A percentile compares a stretch with the other conserved stretches of the same genome.
Evolutionary conservation across 1,140 invertebrate species (phyloP).

Genomic region (Drosophila miranda): DNA sequence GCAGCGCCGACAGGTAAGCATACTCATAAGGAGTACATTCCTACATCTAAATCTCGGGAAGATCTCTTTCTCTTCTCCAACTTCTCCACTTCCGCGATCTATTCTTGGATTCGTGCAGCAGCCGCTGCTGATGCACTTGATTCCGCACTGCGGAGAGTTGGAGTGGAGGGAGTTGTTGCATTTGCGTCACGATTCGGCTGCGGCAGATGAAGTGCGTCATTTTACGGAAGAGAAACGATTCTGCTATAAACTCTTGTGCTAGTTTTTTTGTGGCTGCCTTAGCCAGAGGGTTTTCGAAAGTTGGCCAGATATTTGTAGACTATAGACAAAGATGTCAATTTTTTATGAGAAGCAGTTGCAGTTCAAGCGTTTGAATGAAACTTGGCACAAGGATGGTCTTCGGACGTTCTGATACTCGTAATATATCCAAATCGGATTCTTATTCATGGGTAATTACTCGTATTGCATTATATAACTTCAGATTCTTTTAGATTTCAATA

Average conservation of each 20-base stretch:
- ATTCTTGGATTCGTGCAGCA: constrained; percentile 44
- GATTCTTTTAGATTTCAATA: no score
- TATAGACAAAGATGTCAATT: no score
- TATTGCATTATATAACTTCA: no score
- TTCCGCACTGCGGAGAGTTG: neutral
- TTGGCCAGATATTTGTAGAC: no score
- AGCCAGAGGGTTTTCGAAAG: no score
- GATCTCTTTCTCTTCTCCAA: constrained; percentile 6
- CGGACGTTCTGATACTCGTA: no score
- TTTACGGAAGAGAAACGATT: constrained; percentile 27
- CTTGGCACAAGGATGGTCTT: no score
- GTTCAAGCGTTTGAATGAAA: no score
- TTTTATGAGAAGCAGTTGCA: no score
- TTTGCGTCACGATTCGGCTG: constrained; percentile 48
- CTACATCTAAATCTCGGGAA: neutral
- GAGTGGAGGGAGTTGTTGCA: constrained; percentile 51
- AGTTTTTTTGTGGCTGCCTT: neutral
- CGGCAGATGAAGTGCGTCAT: constrained; percentile 61
- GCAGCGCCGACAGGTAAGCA: no score
- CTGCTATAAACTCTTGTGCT: constrained; percentile 14
- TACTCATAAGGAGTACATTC: neutral
- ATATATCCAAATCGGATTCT: neutral
- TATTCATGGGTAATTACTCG: no score
- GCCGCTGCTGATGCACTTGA: constrained; percentile 45
- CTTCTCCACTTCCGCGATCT: constrained; percentile 56